Percentiles rank a stretch among this genome's conserved stretches.
phyloP scores from a whole-genome alignment of 2,888 invertebrate genomes.

The Mythimna loreyi region DNA sequence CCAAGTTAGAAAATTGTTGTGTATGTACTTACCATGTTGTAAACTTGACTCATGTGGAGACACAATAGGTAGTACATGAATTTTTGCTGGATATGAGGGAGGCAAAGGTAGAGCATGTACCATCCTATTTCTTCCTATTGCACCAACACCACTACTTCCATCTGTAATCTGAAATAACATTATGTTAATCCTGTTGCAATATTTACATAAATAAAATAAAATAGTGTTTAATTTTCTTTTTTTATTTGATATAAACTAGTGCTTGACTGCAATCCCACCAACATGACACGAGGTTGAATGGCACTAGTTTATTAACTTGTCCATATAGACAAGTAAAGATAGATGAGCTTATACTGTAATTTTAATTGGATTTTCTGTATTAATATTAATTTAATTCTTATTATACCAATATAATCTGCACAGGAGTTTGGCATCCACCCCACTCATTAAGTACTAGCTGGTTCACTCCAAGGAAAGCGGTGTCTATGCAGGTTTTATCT shows the following conservation, averaged over 20 bases:
- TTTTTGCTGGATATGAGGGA: slow-evolving; percentile 95
- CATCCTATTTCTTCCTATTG: slow-evolving; percentile 83
- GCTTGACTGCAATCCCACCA: too few relatives aligned
- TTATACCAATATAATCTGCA: slow-evolving; percentile 92
- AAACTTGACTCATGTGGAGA: slow-evolving; percentile 91
- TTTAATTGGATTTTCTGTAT: too few relatives aligned
- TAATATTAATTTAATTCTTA: slow-evolving; percentile 1
- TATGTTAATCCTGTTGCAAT: background rate
- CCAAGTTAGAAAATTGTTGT: too few relatives aligned
- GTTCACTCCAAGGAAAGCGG: slow-evolving; percentile 95
- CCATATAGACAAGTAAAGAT: too few relatives aligned
- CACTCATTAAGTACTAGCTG: slow-evolving; percentile 96
- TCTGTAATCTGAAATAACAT: slow-evolving; percentile 80
- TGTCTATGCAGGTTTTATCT: slow-evolving; percentile 96
- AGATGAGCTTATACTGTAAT: too few relatives aligned
- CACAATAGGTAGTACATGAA: slow-evolving; percentile 94
- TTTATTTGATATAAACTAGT: too few relatives aligned
- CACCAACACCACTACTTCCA: slow-evolving; percentile 84
- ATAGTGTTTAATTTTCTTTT: too few relatives aligned
- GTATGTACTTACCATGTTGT: slow-evolving; percentile 78
- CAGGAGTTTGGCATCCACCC: slow-evolving; percentile 97
- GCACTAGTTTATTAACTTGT: too few relatives aligned
- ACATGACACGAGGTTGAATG: too few relatives aligned
- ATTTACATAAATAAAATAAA: too few relatives aligned
- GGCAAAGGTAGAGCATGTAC: slow-evolving; percentile 93